These are phyloP conservation scores for Opisthograptis luteolata DNA, from an alignment of 2,888 invertebrate species.

Conservation along the genomic window DNA sequence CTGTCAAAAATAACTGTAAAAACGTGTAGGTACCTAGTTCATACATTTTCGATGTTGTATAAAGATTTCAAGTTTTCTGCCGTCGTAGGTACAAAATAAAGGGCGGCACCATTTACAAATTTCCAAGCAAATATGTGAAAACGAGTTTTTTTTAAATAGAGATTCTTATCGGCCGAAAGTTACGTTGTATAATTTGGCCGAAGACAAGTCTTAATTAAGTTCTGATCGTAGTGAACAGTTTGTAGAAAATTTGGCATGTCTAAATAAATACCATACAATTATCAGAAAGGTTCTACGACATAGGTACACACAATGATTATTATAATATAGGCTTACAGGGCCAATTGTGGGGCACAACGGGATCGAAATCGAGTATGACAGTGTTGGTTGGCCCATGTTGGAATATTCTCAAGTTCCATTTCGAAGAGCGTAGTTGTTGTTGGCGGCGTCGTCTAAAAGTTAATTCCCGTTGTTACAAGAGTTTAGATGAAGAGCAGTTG, in stretches of 20 bases:
- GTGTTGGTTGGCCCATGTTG: not conserved
- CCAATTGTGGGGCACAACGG: not conserved
- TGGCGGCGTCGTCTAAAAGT: not conserved
- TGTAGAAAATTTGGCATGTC: conserved; percentile 20
- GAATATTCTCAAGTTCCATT: not conserved
- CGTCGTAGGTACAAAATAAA: conserved; percentile 1
- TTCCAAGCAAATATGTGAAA: not conserved
- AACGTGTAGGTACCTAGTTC: not conserved
- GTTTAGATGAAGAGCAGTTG: no score
- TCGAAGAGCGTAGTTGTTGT: not conserved
- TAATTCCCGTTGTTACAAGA: no score
- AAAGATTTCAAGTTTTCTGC: not conserved
- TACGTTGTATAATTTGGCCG: not conserved
- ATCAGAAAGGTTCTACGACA: conserved; percentile 1
- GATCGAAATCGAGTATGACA: not conserved
- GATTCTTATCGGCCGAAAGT: conserved; percentile 8
- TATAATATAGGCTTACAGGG: not conserved
- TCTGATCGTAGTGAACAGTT: not conserved
- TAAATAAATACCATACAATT: not conserved
- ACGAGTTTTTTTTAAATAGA: conserved; percentile 19
- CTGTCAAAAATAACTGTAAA: conserved; percentile 9
- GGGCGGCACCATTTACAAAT: no score
- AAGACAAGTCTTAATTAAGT: not conserved
- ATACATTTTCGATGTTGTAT: not conserved
- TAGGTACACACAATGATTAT: not conserved